A percentile compares a stretch with the other conserved stretches of the same genome.
phyloP scores from a whole-genome alignment of 2,888 invertebrate species.

The Chymomyza fuscimana region DNA sequence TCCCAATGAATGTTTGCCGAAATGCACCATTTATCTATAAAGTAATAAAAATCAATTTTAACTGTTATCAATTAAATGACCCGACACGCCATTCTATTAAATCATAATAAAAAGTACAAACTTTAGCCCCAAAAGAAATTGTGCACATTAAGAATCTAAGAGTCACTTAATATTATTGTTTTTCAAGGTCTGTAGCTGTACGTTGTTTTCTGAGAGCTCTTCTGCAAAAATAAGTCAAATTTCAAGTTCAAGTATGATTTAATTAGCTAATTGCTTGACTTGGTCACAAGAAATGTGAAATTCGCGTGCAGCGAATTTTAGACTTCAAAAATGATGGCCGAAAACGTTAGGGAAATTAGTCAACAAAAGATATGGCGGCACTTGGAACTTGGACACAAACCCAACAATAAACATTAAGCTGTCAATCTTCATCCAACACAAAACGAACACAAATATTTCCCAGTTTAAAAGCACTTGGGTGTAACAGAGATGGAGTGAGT shows the following conservation, averaged over 20 bases:
- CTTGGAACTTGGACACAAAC: slow-evolving; percentile 48
- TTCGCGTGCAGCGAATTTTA: slow-evolving; percentile 52
- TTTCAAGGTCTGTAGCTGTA: slow-evolving; percentile 30
- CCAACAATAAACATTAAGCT: slow-evolving; percentile 66
- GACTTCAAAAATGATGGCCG: slow-evolving; percentile 43
- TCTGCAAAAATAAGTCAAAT: slow-evolving; percentile 4
- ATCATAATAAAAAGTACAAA: slow-evolving; percentile 14
- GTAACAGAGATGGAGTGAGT: slow-evolving; percentile 4
- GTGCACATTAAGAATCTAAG: neutral
- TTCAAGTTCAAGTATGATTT: slow-evolving; percentile 27
- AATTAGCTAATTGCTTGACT: slow-evolving; percentile 66
- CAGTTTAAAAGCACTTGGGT: neutral
- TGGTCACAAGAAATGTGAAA: slow-evolving; percentile 49
- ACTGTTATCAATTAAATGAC: slow-evolving; percentile 47
- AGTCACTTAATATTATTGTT: slow-evolving; percentile 34
- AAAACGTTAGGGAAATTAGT: slow-evolving; percentile 56
- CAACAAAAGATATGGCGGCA: slow-evolving; percentile 30
- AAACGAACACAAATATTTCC: slow-evolving; percentile 3
- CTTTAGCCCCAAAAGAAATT: neutral
- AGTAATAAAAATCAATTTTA: slow-evolving; percentile 35
- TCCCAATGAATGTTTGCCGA: neutral
- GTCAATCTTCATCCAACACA: slow-evolving; percentile 65
- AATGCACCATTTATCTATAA: slow-evolving; percentile 13
- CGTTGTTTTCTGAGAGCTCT: neutral
- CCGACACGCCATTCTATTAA: slow-evolving; percentile 37